phyloP scores from a whole-genome alignment of 2,797 vertebrate species.

The Sibirionetta formosa region DNA sequence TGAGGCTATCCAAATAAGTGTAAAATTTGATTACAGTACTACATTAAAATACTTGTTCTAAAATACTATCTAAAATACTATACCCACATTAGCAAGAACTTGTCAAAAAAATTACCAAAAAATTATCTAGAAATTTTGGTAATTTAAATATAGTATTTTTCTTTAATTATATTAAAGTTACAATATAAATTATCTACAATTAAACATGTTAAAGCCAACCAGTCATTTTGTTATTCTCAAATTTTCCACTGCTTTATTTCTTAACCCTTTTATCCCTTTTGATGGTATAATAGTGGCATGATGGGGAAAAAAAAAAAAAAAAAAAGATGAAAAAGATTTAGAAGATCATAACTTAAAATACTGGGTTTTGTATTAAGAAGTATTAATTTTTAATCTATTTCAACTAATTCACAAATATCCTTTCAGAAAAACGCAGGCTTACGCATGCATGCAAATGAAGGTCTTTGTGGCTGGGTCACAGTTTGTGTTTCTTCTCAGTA shows the following conservation, averaged over 20 bases:
- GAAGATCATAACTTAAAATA: neutral
- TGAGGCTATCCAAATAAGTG: neutral
- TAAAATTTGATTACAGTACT: neutral
- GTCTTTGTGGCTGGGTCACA: neutral
- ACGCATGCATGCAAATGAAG: neutral
- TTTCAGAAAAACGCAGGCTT: neutral
- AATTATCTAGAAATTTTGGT: neutral
- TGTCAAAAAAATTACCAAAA: neutral
- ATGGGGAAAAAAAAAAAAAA: too few species aligned
- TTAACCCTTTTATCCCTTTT: neutral
- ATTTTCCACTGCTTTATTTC: neutral
- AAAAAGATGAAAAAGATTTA: neutral
- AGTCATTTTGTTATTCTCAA: neutral
- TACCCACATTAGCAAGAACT: neutral
- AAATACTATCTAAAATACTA: neutral
- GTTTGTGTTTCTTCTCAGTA: neutral
- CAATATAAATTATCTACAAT: neutral
- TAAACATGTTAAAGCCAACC: neutral
- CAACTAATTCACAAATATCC: neutral
- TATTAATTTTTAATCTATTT: neutral
- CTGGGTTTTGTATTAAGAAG: neutral
- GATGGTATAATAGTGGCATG: neutral
- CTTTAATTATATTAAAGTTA: neutral
- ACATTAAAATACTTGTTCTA: neutral
- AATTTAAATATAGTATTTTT: neutral